Percentiles rank a stretch among this genome's conserved stretches.
Evolutionary conservation across 2,797 vertebrate genomes (phyloP).

Genomic region (Hypotaenidia philippensis): DNA sequence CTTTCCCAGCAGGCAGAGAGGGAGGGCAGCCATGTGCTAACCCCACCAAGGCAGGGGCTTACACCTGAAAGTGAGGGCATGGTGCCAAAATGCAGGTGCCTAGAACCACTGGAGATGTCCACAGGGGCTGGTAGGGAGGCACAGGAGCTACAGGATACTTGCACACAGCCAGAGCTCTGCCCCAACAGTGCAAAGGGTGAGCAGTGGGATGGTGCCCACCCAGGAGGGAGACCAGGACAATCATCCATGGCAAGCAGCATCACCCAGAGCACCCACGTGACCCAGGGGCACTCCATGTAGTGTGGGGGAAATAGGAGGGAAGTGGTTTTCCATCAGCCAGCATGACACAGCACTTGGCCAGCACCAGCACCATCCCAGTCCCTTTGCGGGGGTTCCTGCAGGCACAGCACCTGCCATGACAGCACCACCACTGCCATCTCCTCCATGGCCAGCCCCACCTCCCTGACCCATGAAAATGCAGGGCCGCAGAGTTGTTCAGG

Average conservation of each 20-base stretch:
- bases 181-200: neutral
- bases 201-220: rapidly evolving
- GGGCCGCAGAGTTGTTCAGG: neutral
- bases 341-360: neutral
- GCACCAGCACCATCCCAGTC: neutral
- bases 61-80: neutral
- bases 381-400: neutral
- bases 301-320: neutral
- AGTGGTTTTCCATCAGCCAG: neutral
- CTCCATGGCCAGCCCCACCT: neutral
- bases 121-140: neutral
- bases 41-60: neutral
- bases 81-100: neutral
- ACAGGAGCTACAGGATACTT: neutral
- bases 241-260: neutral
- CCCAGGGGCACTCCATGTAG: neutral
- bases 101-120: neutral
- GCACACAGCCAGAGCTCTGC: neutral
- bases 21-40: neutral
- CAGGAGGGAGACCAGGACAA: neutral
- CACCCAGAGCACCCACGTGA: rapidly evolving
- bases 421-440: neutral
- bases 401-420: neutral
- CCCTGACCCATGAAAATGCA: neutral
- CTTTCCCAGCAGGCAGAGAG: neutral